These are phyloP conservation scores for Propithecus coquereli DNA, from an alignment of 2,113 vertebrate species.

Conservation along the genomic window DNA sequence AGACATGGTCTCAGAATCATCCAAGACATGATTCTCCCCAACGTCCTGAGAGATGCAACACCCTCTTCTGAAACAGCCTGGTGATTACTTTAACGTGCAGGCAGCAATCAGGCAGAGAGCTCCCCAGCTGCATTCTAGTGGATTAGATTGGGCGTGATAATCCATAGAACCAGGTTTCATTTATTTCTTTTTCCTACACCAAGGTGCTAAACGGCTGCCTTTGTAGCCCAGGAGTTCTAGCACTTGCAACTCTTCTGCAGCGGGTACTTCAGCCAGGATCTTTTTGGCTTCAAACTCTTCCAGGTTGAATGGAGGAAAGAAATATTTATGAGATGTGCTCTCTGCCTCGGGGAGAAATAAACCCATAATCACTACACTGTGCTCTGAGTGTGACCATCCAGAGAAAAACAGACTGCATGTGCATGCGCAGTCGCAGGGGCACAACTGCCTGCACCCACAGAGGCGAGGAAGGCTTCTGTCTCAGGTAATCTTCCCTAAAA, in stretches of 20 bases:
- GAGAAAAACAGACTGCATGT: background rate
- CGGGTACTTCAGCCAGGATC: background rate
- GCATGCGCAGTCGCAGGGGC: background rate
- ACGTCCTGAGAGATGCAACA: background rate
- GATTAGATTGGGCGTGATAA: background rate
- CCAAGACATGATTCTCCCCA: background rate
- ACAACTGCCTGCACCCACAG: background rate
- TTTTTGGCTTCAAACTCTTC: background rate
- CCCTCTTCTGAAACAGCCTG: background rate
- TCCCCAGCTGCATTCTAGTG: background rate
- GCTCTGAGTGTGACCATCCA: background rate
- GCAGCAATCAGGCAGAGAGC: background rate
- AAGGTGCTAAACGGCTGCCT: background rate
- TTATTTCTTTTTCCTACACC: background rate
- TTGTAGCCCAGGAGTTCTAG: background rate
- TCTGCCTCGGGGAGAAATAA: background rate
- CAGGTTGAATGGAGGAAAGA: conserved; percentile 15
- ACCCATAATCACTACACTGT: conserved; percentile 23
- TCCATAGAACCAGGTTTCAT: background rate
- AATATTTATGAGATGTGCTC: conserved; percentile 28
- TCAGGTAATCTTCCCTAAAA: background rate
- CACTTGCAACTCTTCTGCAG: background rate
- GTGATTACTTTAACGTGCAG: background rate
- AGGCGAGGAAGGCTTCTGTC: background rate
- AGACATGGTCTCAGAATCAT: background rate